Percentiles rank a stretch among this genome's conserved stretches.
Conservation (phyloP, 2,888 invertebrate species). For the Steinernema carpocapsae region DNA sequence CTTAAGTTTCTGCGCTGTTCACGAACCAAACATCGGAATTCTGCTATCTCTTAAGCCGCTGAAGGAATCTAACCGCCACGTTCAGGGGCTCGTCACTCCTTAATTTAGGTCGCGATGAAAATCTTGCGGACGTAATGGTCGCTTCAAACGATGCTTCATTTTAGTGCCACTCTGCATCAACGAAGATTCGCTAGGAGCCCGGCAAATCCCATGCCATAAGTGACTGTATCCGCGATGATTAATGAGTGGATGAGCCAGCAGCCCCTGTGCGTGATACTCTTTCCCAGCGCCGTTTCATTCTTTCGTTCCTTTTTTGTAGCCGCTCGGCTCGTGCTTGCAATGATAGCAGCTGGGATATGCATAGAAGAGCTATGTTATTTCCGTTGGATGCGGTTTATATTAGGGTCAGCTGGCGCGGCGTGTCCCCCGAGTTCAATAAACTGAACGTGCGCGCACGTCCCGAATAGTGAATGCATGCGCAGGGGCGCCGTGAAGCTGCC, state of each 20-base stretch:
- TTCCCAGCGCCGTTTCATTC: no score
- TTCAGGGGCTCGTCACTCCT: conserved; percentile 33
- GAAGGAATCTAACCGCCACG: conserved; percentile 21
- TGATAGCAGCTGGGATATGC: no score
- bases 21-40: conserved; percentile 14
- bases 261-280: no score
- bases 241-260: no score
- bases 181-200: no score
- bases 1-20: not conserved
- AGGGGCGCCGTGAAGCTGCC: conserved; percentile 32
- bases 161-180: not conserved
- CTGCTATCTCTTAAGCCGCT: not conserved
- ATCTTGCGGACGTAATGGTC: conserved; percentile 22
- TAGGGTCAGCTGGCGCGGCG: conserved; percentile 35
- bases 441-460: conserved; percentile 29
- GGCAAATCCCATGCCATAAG: no score
- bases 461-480: conserved; percentile 31
- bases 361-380: conserved; percentile 17
- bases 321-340: no score
- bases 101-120: conserved; percentile 33
- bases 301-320: no score
- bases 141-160: conserved; percentile 19
- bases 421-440: conserved; percentile 35
- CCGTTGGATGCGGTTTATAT: conserved; percentile 30
- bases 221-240: no score